These are phyloP conservation scores for Parauchenoglanis ngamensis DNA, from an alignment of 2,797 vertebrate genomes.

Conservation along the genomic window DNA sequence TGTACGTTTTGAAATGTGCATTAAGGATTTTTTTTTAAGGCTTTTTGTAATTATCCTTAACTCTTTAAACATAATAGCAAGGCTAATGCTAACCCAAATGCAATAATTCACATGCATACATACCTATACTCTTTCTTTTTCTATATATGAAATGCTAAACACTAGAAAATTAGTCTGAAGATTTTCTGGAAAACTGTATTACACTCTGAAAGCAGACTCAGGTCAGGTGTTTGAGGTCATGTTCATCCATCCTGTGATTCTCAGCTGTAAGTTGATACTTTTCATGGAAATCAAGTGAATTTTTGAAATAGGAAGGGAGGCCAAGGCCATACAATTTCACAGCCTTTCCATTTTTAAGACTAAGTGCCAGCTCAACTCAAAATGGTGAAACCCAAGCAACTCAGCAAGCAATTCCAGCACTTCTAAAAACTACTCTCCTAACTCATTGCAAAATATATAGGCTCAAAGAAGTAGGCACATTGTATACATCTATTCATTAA, in stretches of 20 bases:
- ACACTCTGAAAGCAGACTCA: constrained; percentile 77
- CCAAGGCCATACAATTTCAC: constrained; percentile 45
- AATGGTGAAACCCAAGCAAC: constrained; percentile 31
- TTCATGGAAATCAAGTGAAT: constrained; percentile 54
- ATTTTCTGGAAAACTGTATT: constrained; percentile 71
- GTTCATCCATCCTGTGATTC: constrained; percentile 78
- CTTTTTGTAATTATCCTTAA: neutral
- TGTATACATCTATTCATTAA: too few species aligned
- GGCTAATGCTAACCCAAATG: neutral
- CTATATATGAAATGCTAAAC: neutral
- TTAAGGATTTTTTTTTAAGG: neutral
- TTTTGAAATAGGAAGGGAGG: constrained; percentile 60
- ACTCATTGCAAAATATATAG: constrained; percentile 20
- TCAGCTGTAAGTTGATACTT: constrained; percentile 81
- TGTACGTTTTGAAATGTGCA: neutral
- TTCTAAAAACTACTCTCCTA: neutral
- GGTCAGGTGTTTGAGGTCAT: constrained; percentile 73
- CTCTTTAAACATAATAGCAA: neutral
- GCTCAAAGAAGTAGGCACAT: neutral
- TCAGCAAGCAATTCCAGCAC: constrained; percentile 4
- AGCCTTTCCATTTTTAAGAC: constrained; percentile 43
- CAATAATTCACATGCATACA: neutral
- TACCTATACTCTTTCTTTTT: neutral
- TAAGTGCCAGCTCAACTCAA: constrained; percentile 21
- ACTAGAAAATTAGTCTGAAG: constrained; percentile 56